Evolutionary conservation across 2,797 vertebrate genomes (phyloP).

Genomic region (Petrocephalus sullivani): DNA sequence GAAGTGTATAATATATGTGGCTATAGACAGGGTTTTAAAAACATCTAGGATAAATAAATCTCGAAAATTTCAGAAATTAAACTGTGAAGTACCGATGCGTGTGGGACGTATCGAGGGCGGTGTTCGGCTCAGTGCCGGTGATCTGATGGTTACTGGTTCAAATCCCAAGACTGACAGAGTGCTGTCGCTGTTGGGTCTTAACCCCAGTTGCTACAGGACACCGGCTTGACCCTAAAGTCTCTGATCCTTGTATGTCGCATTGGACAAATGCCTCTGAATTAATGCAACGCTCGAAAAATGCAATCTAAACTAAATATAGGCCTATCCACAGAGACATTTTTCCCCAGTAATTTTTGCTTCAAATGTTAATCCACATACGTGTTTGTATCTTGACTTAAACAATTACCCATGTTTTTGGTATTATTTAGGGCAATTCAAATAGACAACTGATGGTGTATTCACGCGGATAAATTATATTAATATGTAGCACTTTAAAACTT

Average conservation of each 20-base stretch:
- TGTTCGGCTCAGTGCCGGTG: background rate
- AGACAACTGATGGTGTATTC: background rate
- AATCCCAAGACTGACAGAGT: background rate
- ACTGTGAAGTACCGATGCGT: background rate
- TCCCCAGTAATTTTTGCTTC: background rate
- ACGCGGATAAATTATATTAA: background rate
- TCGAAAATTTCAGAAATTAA: background rate
- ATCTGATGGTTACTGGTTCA: background rate
- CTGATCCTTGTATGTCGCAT: background rate
- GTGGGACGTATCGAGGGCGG: background rate
- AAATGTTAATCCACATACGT: background rate
- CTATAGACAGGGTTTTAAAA: background rate
- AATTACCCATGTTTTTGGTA: background rate
- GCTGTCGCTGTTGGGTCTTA: background rate
- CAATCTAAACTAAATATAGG: background rate
- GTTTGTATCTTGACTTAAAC: background rate
- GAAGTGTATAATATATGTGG: background rate
- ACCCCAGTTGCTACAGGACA: background rate
- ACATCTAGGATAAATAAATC: background rate
- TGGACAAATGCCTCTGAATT: background rate
- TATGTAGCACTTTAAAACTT: background rate
- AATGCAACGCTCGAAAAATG: background rate
- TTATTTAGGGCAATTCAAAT: background rate
- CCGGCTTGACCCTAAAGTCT: background rate
- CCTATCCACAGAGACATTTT: background rate